Conservation (phyloP, 2,113 vertebrate genomes). For the Pomatostomus ruficeps region DNA sequence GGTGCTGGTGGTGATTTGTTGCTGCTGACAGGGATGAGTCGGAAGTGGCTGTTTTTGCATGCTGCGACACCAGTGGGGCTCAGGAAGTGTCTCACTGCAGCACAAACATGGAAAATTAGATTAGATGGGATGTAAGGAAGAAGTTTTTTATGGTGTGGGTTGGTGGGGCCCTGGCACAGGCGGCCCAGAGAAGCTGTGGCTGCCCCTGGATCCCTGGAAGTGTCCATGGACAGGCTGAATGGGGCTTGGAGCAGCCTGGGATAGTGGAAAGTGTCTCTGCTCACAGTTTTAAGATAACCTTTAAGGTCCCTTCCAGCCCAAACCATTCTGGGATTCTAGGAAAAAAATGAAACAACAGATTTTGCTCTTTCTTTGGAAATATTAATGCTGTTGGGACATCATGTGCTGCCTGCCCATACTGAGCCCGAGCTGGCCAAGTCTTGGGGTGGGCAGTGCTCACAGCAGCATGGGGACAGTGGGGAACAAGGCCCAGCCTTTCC, state of each 20-base stretch:
- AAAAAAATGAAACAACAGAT: rapidly evolving
- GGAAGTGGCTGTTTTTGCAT: rapidly evolving
- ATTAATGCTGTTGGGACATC: rapidly evolving
- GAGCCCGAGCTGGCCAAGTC: rapidly evolving
- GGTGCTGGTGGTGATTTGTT: rapidly evolving
- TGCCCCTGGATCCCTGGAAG: neutral
- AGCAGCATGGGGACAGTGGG: rapidly evolving
- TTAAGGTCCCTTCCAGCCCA: neutral
- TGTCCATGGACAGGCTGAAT: rapidly evolving
- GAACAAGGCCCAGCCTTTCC: neutral
- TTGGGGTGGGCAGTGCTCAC: neutral
- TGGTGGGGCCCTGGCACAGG: neutral
- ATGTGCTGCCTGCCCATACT: rapidly evolving
- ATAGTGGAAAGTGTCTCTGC: rapidly evolving
- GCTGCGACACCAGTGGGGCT: rapidly evolving
- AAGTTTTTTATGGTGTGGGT: too few species aligned
- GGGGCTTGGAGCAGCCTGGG: rapidly evolving
- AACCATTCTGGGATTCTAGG: too few species aligned
- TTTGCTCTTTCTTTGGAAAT: neutral
- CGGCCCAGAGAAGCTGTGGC: neutral
- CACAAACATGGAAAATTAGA: neutral
- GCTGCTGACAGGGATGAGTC: neutral
- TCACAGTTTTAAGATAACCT: rapidly evolving
- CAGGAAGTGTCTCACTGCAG: rapidly evolving
- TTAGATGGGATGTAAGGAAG: too few species aligned